Conservation (phyloP, 1,140 invertebrate genomes). For the Aethina tumida region DNA sequence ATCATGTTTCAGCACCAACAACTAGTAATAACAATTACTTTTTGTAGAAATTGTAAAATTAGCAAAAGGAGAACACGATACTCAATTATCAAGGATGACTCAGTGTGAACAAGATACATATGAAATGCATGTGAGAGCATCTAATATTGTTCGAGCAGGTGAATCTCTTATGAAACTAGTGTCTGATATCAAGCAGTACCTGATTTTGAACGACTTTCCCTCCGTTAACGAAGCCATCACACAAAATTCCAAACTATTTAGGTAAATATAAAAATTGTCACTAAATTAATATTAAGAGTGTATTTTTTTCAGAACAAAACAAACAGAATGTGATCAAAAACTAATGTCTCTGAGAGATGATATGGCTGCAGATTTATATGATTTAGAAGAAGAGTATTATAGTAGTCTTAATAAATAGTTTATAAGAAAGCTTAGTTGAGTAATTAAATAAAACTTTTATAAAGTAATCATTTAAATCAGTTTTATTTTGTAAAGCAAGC, state of each 20-base stretch:
- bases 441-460: constrained; percentile 6
- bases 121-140: constrained; percentile 92
- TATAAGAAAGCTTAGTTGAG: background rate
- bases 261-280: constrained; percentile 19
- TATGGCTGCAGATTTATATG: constrained; percentile 90
- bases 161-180: constrained; percentile 94
- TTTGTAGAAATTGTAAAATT: constrained; percentile 85
- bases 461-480: background rate
- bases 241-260: constrained; percentile 79
- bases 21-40: constrained; percentile 13
- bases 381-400: constrained; percentile 96
- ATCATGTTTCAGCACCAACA: constrained; percentile 10
- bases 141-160: constrained; percentile 89
- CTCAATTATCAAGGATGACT: constrained; percentile 76
- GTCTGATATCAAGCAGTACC: constrained; percentile 92
- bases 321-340: constrained; percentile 89
- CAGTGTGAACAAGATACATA: constrained; percentile 92
- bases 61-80: constrained; percentile 85
- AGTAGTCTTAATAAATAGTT: constrained; percentile 81
- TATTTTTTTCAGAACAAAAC: constrained; percentile 54
- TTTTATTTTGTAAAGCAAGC: background rate
- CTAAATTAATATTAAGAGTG: background rate
- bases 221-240: constrained; percentile 93
- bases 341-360: constrained; percentile 85
- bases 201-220: constrained; percentile 94